phyloP scores from a whole-genome alignment of 2,888 invertebrate species.

The Norana najaformis region DNA sequence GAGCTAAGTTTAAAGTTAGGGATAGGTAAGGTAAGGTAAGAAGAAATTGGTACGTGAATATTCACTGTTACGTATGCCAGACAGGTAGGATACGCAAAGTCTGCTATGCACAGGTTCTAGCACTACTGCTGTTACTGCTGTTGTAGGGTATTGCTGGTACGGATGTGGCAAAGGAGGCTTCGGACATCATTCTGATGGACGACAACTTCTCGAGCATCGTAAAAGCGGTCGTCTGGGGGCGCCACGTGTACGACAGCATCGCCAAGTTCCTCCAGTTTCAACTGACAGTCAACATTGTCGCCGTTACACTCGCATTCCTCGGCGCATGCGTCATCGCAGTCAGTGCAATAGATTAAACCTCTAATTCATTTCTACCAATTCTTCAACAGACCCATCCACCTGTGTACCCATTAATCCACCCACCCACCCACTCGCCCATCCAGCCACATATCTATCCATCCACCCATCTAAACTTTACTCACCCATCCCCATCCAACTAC shows the following conservation, averaged over 20 bases:
- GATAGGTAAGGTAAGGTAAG: background rate
- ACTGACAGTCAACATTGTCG: constrained; percentile 35
- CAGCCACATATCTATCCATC: too few species aligned
- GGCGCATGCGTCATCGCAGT: constrained; percentile 34
- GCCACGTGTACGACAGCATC: constrained; percentile 35
- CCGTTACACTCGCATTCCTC: constrained; percentile 33
- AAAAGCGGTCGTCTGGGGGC: constrained; percentile 36
- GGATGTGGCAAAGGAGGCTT: constrained; percentile 83
- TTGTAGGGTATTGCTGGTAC: constrained; percentile 34
- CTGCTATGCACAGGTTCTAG: too few species aligned
- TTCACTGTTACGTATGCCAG: background rate
- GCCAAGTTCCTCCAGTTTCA: constrained; percentile 91
- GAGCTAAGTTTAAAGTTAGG: background rate
- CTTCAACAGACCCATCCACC: too few species aligned
- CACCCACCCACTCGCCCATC: too few species aligned
- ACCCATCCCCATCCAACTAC: too few species aligned
- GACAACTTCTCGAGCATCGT: constrained; percentile 35
- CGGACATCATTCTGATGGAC: constrained; percentile 68
- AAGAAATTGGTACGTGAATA: background rate
- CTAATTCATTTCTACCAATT: background rate
- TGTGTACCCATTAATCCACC: too few species aligned
- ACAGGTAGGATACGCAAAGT: background rate
- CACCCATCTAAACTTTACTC: too few species aligned
- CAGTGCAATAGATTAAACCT: constrained; percentile 39
- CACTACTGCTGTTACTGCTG: background rate